Conservation (phyloP, 2,797 vertebrate species). For the Sebastes cheni region DNA sequence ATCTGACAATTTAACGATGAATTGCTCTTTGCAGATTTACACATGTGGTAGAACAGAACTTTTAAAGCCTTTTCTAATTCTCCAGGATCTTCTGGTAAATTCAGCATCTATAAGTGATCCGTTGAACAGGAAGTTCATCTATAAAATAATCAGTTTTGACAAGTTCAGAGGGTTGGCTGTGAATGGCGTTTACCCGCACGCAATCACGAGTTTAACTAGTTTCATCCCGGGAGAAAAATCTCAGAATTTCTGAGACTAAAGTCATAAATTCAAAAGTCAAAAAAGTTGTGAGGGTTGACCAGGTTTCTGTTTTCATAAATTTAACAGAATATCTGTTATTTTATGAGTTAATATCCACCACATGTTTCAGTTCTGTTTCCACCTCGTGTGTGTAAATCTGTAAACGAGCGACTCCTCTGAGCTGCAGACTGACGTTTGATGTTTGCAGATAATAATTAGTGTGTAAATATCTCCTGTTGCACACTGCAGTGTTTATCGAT, state of each 20-base stretch:
- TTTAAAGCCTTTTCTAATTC: not conserved
- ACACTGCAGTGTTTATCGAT: conserved; percentile 1
- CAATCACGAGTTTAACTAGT: not conserved
- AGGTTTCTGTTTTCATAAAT: not conserved
- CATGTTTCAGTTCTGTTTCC: not conserved
- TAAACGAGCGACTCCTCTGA: too few species aligned
- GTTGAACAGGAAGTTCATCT: not conserved
- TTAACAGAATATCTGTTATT: not conserved
- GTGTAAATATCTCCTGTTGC: not conserved
- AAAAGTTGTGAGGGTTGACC: not conserved
- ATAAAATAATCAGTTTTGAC: not conserved
- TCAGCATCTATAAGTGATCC: not conserved
- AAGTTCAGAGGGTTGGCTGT: not conserved
- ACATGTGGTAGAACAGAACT: not conserved
- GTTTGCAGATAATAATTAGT: not conserved
- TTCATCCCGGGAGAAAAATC: not conserved
- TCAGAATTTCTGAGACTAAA: too few species aligned
- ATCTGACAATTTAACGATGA: not conserved
- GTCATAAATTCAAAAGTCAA: too few species aligned
- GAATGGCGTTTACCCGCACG: not conserved
- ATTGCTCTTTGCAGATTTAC: not conserved
- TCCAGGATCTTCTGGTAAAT: not conserved
- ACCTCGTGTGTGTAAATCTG: not conserved
- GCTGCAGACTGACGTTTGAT: too few species aligned
- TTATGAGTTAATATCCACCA: too few species aligned